A percentile compares a stretch with the other conserved stretches of the same genome.
These are phyloP conservation scores for Lepilemur septentrionalis DNA, from an alignment of 2,797 vertebrate genomes.

Conservation along the genomic window DNA sequence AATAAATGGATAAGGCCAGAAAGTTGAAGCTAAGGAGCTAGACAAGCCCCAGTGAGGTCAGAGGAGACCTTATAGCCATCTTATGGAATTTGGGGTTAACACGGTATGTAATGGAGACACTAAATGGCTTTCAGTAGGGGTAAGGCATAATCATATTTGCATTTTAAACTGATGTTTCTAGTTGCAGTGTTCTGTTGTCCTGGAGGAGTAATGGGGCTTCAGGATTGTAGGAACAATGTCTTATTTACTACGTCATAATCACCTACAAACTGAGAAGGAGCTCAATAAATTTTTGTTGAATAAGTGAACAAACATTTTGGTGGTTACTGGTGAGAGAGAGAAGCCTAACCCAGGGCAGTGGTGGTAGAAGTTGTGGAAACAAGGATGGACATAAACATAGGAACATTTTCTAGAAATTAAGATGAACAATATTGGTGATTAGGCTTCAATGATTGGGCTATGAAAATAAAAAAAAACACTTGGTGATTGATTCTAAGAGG, in stretches of 20 bases:
- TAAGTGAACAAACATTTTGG: neutral
- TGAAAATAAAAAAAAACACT: neutral
- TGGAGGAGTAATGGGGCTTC: neutral
- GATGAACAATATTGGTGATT: neutral
- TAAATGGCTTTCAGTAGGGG: neutral
- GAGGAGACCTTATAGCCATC: neutral
- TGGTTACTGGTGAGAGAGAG: neutral
- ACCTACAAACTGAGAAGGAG: neutral
- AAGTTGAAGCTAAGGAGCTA: neutral
- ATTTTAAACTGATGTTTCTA: neutral
- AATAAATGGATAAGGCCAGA: neutral
- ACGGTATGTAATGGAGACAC: neutral
- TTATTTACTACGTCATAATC: neutral
- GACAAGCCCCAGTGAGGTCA: neutral
- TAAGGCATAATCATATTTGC: neutral
- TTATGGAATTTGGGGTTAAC: neutral
- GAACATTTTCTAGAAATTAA: neutral
- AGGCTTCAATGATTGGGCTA: neutral
- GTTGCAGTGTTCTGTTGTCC: neutral
- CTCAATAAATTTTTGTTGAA: neutral
- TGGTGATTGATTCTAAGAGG: neutral
- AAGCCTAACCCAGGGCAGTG: neutral
- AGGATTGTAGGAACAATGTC: too few relatives aligned
- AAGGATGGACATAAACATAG: neutral
- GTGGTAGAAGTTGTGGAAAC: neutral